Evolutionary conservation across 2,888 invertebrate species (phyloP), one percentile per base, ranked within the genome.

Genomic region (Andrena minutula): DNA sequence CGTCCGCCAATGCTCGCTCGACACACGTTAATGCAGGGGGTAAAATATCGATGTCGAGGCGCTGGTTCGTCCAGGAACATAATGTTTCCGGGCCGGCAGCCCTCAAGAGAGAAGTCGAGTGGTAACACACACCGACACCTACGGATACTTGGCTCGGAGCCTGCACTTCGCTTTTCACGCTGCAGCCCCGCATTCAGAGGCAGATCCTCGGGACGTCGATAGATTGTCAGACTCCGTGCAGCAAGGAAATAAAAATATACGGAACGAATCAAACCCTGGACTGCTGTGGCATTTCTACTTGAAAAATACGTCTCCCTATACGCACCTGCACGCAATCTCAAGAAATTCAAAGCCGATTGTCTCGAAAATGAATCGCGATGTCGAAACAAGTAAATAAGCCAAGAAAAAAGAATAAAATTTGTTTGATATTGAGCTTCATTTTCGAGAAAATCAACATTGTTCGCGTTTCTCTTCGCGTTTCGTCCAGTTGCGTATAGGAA

Each of bases 151-250:
- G 69, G 30, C 64, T 51, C 64, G 64, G 63, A 51, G 64, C 58
- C 58, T 74, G 74, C 74, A 49, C 74, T 74, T 65, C 32, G 30
- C 47, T 60, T 60, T 28, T 12, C 41, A 41, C 26, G 56, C 20
- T 28, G 7, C 3, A 35, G n/a, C 53, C n/a, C 32, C 16, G 51
- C 7, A 26, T 28, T 35, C 28, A n/a, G 20, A 20, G 20, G 20
- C 32, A 28, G 51, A 20, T 51, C 60, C 69, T 5, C 51, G 16
- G 41, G 32, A 28, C 35, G 41, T 41, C 56, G 41, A n/a, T n/a
- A 47, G 58, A 60, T 63, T 64, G 65, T 77, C 28, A 23, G 30
- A 56, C 23, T 47, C 6, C 20, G 53, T 10, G 28, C 26, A 28
- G 12, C 32, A 32, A 20, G 10, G 26, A 28, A 77, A 71, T 71